Conservation (phyloP, 2,888 invertebrate genomes). For the Aspidiotus rigidus region DNA sequence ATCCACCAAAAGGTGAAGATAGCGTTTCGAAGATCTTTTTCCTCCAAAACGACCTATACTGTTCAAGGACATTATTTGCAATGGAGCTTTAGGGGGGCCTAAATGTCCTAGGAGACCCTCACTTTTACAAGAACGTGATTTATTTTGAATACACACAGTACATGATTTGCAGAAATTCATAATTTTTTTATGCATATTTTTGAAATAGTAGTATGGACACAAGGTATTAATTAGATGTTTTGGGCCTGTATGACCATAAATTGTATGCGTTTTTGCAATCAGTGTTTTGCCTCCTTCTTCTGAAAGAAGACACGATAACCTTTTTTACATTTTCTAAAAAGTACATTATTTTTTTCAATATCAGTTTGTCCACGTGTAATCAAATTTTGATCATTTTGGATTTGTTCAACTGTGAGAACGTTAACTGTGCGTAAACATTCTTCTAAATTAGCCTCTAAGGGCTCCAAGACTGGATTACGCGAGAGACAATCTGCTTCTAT, state of each 20-base stretch:
- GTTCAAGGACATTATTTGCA: slow-evolving; percentile 40
- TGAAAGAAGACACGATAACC: slow-evolving; percentile 35
- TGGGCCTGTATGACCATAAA: slow-evolving; percentile 34
- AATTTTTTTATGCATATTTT: slow-evolving; percentile 37
- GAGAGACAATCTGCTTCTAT: slow-evolving; percentile 37
- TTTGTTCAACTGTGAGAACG: slow-evolving; percentile 28
- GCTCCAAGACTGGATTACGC: slow-evolving; percentile 36
- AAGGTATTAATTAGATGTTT: slow-evolving; percentile 34
- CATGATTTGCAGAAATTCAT: slow-evolving; percentile 35
- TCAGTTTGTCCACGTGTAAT: neutral
- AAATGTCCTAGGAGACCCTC: slow-evolving; percentile 39
- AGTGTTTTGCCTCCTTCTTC: slow-evolving; percentile 34
- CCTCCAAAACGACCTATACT: slow-evolving; percentile 40
- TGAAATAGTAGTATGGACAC: slow-evolving; percentile 25
- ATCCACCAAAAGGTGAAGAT: slow-evolving; percentile 39
- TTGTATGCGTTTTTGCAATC: slow-evolving; percentile 35
- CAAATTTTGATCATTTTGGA: slow-evolving; percentile 34
- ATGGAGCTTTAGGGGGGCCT: slow-evolving; percentile 39
- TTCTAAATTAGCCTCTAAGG: neutral
- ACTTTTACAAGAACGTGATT: too few species aligned
- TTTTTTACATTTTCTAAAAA: slow-evolving; percentile 33
- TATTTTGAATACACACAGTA: slow-evolving; percentile 34
- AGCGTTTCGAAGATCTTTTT: slow-evolving; percentile 39
- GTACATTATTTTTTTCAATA: slow-evolving; percentile 26
- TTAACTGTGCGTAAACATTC: neutral